Base-by-base conservation (phyloP, 2,113 vertebrate genomes). In the Rafetus swinhoei region DNA sequence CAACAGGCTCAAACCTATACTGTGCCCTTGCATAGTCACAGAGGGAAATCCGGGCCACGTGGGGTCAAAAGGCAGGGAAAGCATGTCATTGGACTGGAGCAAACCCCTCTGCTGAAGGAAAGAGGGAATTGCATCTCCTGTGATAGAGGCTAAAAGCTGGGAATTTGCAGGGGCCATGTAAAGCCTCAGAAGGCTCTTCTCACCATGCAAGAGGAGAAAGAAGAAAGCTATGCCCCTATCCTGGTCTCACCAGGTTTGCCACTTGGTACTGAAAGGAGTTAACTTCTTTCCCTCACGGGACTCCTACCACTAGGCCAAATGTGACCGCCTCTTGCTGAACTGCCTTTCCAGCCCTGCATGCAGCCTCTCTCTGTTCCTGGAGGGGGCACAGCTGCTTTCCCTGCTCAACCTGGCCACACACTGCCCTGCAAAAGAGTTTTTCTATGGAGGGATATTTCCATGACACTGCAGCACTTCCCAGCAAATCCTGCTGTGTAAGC, bases 271-370 rank as follows among this genome's bases (percentile, higher is more conserved):
- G 62, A 83, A 45, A 83, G 5, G 57, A 5, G 1, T 52, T 53
- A 82, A 4, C 27, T 12, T 22, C 0, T 3, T 29, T 53, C 85
- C 65, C 69, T 56, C 14, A 25, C 5, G 15, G 27, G 9, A 16
- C 6, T 35, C 82, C 55, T 55, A 15, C 6, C 1, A 4, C 0
- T 1, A 80, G 9, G 32, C 18, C 39, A 32, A 45, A 65, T 55
- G 39, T 0, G 0, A 80, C 50, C 72, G 0, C 0, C 39, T 24
- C 79, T 2, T 81, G 81, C 81, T 52, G 82, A 12, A 7, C 35
- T 0, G 18, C 13, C 29, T 82, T 72, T 55, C 35, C 18, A 3
- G 14, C 19, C 27, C 27, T 57, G 15, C 12, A 52, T 32, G 81
- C 56, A 54, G 84, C 4, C 15, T 4, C 18, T 53, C 74, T 22